Base-by-base conservation (phyloP, 2,113 vertebrate species). In the Chitala chitala region DNA sequence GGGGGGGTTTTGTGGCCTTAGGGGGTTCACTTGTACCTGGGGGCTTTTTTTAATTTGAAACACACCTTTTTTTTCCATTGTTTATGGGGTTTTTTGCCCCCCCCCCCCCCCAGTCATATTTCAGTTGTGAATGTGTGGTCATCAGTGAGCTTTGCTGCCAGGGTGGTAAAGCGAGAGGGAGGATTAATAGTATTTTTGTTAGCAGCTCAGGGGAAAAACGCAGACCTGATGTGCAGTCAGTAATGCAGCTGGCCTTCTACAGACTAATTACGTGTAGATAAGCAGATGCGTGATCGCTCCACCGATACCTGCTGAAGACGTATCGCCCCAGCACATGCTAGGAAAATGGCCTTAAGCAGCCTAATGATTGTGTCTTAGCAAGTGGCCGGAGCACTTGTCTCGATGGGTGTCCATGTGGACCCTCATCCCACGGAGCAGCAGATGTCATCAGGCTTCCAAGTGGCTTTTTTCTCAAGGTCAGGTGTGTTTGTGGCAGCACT, bases 31-130 rank as follows among this genome's bases (percentile, higher is more conserved):
- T 42, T 68, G 55, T 72, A 74, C 36, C 63, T 65, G 44, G 72
- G 56, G 69, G 61, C 73, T 78, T 46, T 44, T 69, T 58, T 53
- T 72, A 78, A 83, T 81, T 38, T 76, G 76, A 77, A 83, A 72
- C 74, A 58, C 75, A 72, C 74, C 76, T 48, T 56, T 51, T 53
- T 74, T 75, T 44, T 56, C 77, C 54, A 46, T 75, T 46, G 55
- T 51, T 71, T 56, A 46, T 3, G 38, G 9, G 26, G n/a, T n/a
- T n/a, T n/a, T n/a, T n/a, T n/a, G n/a, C n/a, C n/a, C n/a, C n/a
- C 42, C 59, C 53, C 15, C 17, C 74, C 33, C 51, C 68, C 15
- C 55, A 53, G 13, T 75, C 75, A 73, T 29, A 22, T 69, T 76
- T 48, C 53, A 44, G 69, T 54, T 63, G 55, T 53, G 72, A 42